These are phyloP conservation scores for Drosophila nigricruria DNA, from an alignment of 2,888 invertebrate genomes.

Conservation along the genomic window DNA sequence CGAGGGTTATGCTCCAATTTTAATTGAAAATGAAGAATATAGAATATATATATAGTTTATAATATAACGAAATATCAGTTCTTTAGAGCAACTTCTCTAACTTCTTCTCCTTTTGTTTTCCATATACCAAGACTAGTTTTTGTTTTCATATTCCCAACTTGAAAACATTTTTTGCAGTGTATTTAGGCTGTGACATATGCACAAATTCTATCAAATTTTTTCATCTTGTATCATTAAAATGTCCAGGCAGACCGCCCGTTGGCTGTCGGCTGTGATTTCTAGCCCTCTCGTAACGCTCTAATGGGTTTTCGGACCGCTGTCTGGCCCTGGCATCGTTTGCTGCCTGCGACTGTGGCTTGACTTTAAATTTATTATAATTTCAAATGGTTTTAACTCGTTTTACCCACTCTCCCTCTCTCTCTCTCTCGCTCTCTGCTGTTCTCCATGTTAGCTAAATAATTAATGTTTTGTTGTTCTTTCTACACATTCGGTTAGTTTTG, in stretches of 20 bases:
- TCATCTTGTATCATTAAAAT: constrained; percentile 70
- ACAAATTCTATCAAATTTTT: constrained; percentile 30
- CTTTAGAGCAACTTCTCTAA: neutral
- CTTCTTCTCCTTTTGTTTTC: too few species aligned
- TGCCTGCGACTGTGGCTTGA: constrained; percentile 38
- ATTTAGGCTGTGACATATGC: constrained; percentile 20
- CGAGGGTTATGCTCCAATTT: constrained; percentile 16
- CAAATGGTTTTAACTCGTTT: constrained; percentile 52
- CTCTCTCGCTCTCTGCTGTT: constrained; percentile 4
- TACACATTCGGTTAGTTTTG: constrained; percentile 55
- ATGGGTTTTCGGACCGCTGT: constrained; percentile 61
- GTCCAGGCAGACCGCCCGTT: constrained; percentile 70
- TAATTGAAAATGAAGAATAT: neutral
- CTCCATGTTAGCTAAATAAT: constrained; percentile 70
- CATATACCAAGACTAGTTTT: neutral
- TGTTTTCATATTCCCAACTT: neutral
- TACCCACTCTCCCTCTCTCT: neutral
- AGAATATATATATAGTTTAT: neutral
- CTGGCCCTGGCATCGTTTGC: constrained; percentile 57
- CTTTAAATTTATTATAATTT: constrained; percentile 77
- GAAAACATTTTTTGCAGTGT: constrained; percentile 22
- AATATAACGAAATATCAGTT: neutral
- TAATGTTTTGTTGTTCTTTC: constrained; percentile 75
- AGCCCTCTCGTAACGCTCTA: constrained; percentile 57
- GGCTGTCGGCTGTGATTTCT: constrained; percentile 68